Evolutionary conservation across 1,140 invertebrate genomes (phyloP).

Genomic region (Drosophila rufa): DNA sequence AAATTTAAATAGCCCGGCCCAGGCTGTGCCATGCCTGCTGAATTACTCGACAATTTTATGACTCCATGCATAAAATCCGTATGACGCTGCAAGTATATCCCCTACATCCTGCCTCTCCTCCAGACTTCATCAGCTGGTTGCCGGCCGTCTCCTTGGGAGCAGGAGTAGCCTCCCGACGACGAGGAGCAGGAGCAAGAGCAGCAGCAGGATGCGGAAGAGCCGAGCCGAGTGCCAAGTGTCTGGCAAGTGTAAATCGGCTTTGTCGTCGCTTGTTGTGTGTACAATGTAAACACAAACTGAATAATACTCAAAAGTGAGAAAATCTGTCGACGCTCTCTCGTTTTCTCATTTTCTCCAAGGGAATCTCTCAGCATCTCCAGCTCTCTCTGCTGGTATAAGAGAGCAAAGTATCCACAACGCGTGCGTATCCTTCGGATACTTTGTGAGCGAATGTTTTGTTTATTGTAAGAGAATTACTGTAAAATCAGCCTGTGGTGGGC

Average conservation of each 20-base stretch:
- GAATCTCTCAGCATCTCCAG: conserved; percentile 24
- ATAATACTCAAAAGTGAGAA: conserved; percentile 53
- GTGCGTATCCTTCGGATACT: conserved; percentile 34
- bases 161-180: neutral
- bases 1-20: conserved; percentile 58
- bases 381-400: conserved; percentile 48
- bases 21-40: conserved; percentile 31
- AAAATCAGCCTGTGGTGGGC: conserved; percentile 54
- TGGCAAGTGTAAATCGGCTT: conserved; percentile 60
- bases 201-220: conserved; percentile 8
- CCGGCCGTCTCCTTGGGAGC: conserved; percentile 29
- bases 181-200: neutral
- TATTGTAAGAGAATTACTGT: conserved; percentile 53
- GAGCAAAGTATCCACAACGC: conserved; percentile 33
- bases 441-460: conserved; percentile 46
- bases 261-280: conserved; percentile 54
- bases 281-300: conserved; percentile 64
- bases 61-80: conserved; percentile 71
- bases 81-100: conserved; percentile 53
- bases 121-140: conserved; percentile 69
- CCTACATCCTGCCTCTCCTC: conserved; percentile 8
- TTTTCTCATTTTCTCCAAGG: conserved; percentile 3
- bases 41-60: conserved; percentile 66
- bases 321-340: conserved; percentile 2
- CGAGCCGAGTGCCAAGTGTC: conserved; percentile 47